Base-by-base conservation (phyloP, 23 tunicate species). In the Oikopleura vanhoeffeni region DNA sequence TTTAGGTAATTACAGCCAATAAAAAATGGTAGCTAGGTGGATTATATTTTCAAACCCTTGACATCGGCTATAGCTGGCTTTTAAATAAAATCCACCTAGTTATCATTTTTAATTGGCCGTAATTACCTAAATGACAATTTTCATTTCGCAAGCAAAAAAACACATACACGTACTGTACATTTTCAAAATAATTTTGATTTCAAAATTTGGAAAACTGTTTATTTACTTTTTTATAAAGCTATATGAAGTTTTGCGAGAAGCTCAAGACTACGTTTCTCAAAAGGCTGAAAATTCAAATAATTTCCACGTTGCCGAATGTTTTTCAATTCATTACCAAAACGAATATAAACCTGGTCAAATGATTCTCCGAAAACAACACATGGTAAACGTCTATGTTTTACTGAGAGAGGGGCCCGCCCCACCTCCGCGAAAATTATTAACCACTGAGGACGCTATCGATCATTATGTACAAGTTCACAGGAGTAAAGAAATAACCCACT, bases 181-280 rank as follows among this genome's bases (percentile, higher is more conserved):
- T n/a, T n/a, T n/a, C n/a, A n/a, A n/a, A n/a, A n/a, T n/a, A n/a
- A n/a, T n/a, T n/a, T n/a, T n/a, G n/a, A n/a, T n/a, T n/a, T n/a
- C n/a, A n/a, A n/a, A n/a, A n/a, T n/a, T n/a, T n/a, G n/a, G n/a
- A n/a, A n/a, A n/a, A n/a, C n/a, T n/a, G 60, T 8, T 8, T 18
- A 18, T 49, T 49, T 49, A 18, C 60, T 49, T 49, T 49, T 18
- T 49, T 49, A 13, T 49, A 13, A 2, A 71, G 79, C 27, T 71
- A 38, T 71, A 71, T 30, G 79, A 71, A 32, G 32, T 71, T 28
- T 71, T 71, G 35, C 34, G 79, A 71, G 79, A 71, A 71, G 79
- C 79, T 32, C 27, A 30, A 71, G 38, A 71, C 38, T 71, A 13
- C 35, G 79, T 38, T 38, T 13, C 34, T 2, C 27, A 71, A 4